Evolutionary conservation across 1,140 invertebrate species (phyloP), one percentile per base, ranked within the genome.

Genomic region (Vanessa tameamea): DNA sequence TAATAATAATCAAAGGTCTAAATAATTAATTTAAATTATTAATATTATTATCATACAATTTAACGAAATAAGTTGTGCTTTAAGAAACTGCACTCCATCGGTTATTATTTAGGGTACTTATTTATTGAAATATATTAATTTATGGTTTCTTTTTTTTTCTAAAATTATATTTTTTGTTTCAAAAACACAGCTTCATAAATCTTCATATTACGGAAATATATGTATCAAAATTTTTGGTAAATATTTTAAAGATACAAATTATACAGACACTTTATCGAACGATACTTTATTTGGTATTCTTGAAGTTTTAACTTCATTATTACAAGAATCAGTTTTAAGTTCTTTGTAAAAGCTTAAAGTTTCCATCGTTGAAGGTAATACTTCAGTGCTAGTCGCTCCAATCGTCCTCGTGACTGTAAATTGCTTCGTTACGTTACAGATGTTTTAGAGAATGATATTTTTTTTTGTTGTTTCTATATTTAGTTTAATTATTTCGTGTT

Each of bases 381-480:
- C 31, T 61, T 37, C 5, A 37, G 48, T n/a, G 43, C 66, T 69
- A 69, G 66, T 69, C 53, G 14, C 43, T 47, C 11, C 26, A 14
- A 57, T 69, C 14, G 66, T 69, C 66, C 14, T 15, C 12, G 26
- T 69, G 66, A 69, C 66, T 47, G n/a, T 57, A 69, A 69, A 69
- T 59, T 59, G 16, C 37, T 26, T 43, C 31, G 53, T 53, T 64
- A 23, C 13, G 5, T 13, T 61, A 61, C 15, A 15, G 31, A 13
- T 23, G 23, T 13, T 26, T 59, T 5, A n/a, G n/a, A 53, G n/a
- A 53, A 57, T 43, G 48, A 31, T 23, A 61, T 23, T 61, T 15
- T 61, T 61, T 6, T 31, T 37, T 37, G 9, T 31, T 61, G 13
- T 61, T 37, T 31, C 31, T 37, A 8, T 61, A 43, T n/a, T 61